phyloP scores from a whole-genome alignment of 2,113 vertebrate species.

The Zosterops borbonicus region DNA sequence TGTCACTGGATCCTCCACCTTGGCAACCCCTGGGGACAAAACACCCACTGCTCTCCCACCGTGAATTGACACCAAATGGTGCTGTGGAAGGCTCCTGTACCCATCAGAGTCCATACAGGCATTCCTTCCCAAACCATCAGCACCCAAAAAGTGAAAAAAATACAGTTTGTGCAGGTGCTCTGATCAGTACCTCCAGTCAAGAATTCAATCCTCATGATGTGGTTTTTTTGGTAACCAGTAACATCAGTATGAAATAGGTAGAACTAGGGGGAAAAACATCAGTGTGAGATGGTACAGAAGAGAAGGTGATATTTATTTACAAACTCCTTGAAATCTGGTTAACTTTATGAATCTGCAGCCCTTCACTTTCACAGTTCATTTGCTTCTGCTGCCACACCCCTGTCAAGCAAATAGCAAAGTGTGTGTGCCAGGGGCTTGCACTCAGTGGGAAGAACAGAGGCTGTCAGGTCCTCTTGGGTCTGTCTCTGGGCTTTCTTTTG shows the following conservation, averaged over 20 bases:
- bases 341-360: not conserved
- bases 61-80: not conserved
- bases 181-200: not conserved
- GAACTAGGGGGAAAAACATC: not conserved
- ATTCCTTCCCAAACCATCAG: not conserved
- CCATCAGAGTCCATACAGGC: not conserved
- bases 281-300: not conserved
- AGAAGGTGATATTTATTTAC: not conserved
- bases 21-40: not conserved
- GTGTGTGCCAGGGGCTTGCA: not conserved
- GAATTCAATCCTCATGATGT: not conserved
- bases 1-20: not conserved
- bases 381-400: not conserved
- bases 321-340: not conserved
- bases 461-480: not conserved
- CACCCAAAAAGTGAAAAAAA: not conserved
- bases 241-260: not conserved
- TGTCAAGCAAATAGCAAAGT: fast-evolving
- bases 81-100: not conserved
- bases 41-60: not conserved
- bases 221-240: not conserved
- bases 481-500: not conserved
- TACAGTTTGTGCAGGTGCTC: not conserved
- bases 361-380: not conserved
- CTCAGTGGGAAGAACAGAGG: not conserved